Conservation (phyloP, 53 echinoderm and acorn worm species). For the Arbacia lixula region DNA sequence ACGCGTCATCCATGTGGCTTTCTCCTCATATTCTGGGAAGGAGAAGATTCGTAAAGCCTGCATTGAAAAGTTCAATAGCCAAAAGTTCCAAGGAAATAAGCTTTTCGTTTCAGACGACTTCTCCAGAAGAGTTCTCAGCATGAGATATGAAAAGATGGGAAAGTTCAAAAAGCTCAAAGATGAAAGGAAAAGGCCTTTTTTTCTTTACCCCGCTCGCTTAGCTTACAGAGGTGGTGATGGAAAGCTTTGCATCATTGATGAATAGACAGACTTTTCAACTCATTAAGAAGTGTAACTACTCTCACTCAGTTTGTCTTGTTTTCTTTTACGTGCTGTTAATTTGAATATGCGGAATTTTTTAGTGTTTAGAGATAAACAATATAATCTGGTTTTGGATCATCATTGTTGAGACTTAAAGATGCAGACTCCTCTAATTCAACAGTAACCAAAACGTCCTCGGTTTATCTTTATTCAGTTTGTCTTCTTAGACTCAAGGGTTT, state of each 20-base stretch:
- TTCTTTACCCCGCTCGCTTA: not conserved
- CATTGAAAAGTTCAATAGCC: not conserved
- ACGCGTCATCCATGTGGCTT: slow-evolving; percentile 16
- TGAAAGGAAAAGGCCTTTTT: slow-evolving; percentile 12
- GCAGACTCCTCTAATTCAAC: not conserved
- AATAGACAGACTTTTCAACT: not conserved
- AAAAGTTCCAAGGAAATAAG: slow-evolving; percentile 13
- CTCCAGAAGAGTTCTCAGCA: slow-evolving; percentile 1
- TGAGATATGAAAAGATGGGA: not conserved
- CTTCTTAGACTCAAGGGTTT: not conserved
- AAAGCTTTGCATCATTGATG: not conserved
- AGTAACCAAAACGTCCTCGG: not conserved
- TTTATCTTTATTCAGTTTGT: not conserved
- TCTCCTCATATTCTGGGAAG: slow-evolving; percentile 18
- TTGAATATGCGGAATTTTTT: not conserved
- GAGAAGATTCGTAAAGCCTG: slow-evolving; percentile 28
- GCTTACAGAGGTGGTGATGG: not conserved
- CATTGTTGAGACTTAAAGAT: not conserved
- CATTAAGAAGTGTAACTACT: not conserved
- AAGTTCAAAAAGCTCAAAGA: not conserved
- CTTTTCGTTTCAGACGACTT: slow-evolving; percentile 39
- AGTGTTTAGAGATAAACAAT: not conserved
- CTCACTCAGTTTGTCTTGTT: not conserved
- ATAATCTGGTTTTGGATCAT: not conserved
- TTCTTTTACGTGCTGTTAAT: not conserved